These are phyloP conservation scores for Lagria hirta DNA, from an alignment of 2,888 invertebrate genomes.

Conservation along the genomic window DNA sequence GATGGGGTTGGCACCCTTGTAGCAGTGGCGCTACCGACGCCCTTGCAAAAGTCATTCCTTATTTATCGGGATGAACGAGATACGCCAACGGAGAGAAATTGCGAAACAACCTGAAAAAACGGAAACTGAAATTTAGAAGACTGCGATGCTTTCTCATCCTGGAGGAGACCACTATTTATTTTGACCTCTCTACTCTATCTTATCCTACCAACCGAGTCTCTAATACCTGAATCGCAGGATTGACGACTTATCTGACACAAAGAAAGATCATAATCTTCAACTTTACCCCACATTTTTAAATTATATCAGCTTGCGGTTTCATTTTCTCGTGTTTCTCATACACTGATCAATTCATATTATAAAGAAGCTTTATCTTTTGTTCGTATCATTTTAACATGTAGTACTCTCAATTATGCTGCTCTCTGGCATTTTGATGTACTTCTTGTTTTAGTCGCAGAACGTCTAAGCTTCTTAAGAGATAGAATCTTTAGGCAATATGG, in stretches of 20 bases:
- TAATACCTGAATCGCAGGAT: slow-evolving; percentile 23
- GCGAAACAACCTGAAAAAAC: slow-evolving; percentile 31
- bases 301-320: too few relatives aligned
- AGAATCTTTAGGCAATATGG: too few relatives aligned
- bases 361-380: too few relatives aligned
- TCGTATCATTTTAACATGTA: too few relatives aligned
- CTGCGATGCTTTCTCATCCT: slow-evolving; percentile 28
- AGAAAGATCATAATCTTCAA: slow-evolving; percentile 27
- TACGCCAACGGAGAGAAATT: slow-evolving; percentile 32
- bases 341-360: too few relatives aligned
- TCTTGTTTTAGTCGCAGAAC: too few relatives aligned
- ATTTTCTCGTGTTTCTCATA: too few relatives aligned
- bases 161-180: slow-evolving; percentile 28
- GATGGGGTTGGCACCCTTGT: slow-evolving; percentile 50
- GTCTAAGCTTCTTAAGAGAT: too few relatives aligned
- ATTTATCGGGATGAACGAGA: slow-evolving; percentile 41
- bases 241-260: too few relatives aligned
- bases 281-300: too few relatives aligned
- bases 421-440: too few relatives aligned
- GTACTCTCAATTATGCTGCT: too few relatives aligned
- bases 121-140: slow-evolving; percentile 27
- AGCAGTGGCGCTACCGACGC: slow-evolving; percentile 32
- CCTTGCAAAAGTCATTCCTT: slow-evolving; percentile 47
- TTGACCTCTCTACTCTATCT: slow-evolving; percentile 24
- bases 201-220: slow-evolving; percentile 17